Evolutionary conservation across 2,797 vertebrate species (phyloP).

Genomic region (Bradypodion ventrale): DNA sequence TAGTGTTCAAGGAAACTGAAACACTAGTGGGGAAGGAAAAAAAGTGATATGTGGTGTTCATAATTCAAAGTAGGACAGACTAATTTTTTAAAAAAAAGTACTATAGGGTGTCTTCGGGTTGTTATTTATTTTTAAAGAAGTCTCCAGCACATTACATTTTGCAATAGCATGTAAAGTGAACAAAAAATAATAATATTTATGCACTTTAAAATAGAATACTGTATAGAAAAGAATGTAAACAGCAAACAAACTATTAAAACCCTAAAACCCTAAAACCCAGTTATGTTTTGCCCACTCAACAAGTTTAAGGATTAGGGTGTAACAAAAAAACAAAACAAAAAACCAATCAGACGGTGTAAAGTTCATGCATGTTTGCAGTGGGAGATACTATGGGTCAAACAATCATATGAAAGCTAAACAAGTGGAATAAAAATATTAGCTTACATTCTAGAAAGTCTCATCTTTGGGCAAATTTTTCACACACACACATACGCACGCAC

Average conservation of each 20-base stretch:
- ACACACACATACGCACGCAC: no score
- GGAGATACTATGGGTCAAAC: background rate
- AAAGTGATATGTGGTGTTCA: background rate
- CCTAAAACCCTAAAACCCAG: slow-evolving; percentile 21
- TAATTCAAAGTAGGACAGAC: slow-evolving; percentile 30
- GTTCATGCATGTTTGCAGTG: slow-evolving; percentile 13
- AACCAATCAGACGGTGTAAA: background rate
- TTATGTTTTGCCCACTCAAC: slow-evolving; percentile 11
- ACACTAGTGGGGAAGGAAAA: background rate
- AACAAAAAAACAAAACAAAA: background rate
- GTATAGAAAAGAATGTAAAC: slow-evolving; percentile 10
- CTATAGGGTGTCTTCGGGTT: background rate
- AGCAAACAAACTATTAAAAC: slow-evolving; percentile 4
- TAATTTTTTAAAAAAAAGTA: slow-evolving; percentile 16
- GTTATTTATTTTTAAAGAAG: slow-evolving; percentile 41
- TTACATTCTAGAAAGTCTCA: background rate
- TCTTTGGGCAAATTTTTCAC: background rate
- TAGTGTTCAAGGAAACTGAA: slow-evolving; percentile 24
- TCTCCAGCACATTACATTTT: slow-evolving; percentile 23
- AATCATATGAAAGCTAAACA: slow-evolving; percentile 14
- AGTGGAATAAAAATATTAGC: background rate
- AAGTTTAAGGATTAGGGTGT: slow-evolving; percentile 9
- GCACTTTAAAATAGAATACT: background rate
- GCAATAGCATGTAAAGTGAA: slow-evolving; percentile 22
- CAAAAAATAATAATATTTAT: background rate